Percentiles rank a stretch among this genome's conserved stretches.
Conservation (phyloP, 2,113 vertebrate genomes). For the Xiphophorus hellerii region DNA sequence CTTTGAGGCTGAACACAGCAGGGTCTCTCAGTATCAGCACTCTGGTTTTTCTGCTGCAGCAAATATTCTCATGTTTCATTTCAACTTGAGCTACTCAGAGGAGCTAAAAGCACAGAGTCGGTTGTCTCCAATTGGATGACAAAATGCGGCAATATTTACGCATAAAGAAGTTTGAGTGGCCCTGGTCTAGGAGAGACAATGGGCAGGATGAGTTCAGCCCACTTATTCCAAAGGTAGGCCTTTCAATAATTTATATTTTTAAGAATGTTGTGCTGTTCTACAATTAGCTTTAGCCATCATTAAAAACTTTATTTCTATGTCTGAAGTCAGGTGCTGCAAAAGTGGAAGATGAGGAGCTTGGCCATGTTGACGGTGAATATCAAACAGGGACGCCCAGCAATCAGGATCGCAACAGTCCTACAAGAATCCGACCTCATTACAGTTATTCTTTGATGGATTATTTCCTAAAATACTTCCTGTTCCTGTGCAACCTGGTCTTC, state of each 20-base stretch:
- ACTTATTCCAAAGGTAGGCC: conserved; percentile 86
- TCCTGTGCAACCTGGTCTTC: conserved; percentile 86
- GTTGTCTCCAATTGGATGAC: conserved; percentile 29
- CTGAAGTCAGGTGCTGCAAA: conserved; percentile 45
- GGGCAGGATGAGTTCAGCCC: conserved; percentile 73
- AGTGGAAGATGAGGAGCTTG: conserved; percentile 23
- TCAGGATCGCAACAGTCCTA: conserved; percentile 6
- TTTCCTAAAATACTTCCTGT: conserved; percentile 82
- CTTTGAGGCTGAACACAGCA: conserved; percentile 40
- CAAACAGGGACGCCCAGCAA: conserved; percentile 11
- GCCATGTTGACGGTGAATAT: conserved; percentile 25
- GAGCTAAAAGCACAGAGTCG: conserved; percentile 13
- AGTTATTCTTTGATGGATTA: conserved; percentile 57
- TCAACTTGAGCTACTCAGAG: conserved; percentile 18
- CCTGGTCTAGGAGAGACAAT: conserved; percentile 41
- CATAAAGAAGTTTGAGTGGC: conserved; percentile 46
- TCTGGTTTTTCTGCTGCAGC: conserved; percentile 47
- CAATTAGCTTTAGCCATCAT: background rate
- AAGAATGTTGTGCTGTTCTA: background rate
- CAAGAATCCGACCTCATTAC: conserved; percentile 7
- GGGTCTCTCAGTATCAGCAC: conserved; percentile 44
- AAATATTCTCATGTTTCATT: conserved; percentile 13
- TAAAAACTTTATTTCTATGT: conserved; percentile 25
- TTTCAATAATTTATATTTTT: background rate
- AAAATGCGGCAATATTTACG: conserved; percentile 61